phyloP scores from a whole-genome alignment of 2,888 invertebrate genomes.

The Cheilosia vulpina region DNA sequence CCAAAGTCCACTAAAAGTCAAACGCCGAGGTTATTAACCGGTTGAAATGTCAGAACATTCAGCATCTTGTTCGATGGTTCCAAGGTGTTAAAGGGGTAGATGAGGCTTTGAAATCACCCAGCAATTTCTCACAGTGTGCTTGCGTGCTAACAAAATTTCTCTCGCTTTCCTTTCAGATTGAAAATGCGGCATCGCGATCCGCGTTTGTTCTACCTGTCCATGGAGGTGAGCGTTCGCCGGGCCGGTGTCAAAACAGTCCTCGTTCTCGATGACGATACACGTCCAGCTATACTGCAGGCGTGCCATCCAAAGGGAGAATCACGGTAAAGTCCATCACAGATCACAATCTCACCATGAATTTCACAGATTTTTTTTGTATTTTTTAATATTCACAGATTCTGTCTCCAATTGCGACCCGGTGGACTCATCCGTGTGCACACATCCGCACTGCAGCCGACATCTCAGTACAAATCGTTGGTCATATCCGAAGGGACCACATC shows the following conservation, averaged over 20 bases:
- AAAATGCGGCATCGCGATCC: conserved; percentile 96
- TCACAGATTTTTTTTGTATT: neutral
- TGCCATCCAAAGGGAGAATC: conserved; percentile 98
- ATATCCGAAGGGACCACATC: conserved; percentile 95
- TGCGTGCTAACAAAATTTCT: too few relatives aligned
- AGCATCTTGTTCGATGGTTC: too few relatives aligned
- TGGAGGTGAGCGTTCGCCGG: conserved; percentile 95
- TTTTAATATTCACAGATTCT: conserved; percentile 86
- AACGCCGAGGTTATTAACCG: too few relatives aligned
- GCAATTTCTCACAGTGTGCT: too few relatives aligned
- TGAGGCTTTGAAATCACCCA: too few relatives aligned
- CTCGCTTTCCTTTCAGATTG: conserved; percentile 79
- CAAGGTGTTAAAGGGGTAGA: too few relatives aligned
- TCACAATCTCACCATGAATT: neutral
- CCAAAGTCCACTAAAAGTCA: too few relatives aligned
- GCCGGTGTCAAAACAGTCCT: conserved; percentile 92
- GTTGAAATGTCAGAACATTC: too few relatives aligned
- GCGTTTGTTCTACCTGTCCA: conserved; percentile 95
- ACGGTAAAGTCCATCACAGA: conserved; percentile 85
- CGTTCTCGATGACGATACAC: conserved; percentile 93
- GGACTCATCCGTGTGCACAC: conserved; percentile 97
- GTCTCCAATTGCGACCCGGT: conserved; percentile 93
- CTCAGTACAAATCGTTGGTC: conserved; percentile 95
- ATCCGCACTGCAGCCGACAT: conserved; percentile 94
- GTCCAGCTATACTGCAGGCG: conserved; percentile 95